phyloP scores from a whole-genome alignment of 92 coral and sea anemone genomes.

The Micromussa lordhowensis region DNA sequence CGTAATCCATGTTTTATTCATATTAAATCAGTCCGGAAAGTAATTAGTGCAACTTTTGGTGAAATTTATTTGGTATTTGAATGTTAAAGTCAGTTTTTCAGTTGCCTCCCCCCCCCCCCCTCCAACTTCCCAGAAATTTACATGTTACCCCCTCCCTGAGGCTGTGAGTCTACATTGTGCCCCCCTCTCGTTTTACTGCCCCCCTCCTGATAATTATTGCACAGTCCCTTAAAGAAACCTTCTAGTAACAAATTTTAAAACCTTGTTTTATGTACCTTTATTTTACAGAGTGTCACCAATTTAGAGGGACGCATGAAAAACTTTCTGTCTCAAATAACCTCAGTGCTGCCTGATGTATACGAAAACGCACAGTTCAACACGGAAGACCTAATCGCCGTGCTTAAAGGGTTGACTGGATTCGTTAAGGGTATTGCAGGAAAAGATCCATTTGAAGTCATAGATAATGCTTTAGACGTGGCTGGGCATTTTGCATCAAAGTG shows the following conservation, averaged over 20 bases:
- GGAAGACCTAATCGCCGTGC: neutral
- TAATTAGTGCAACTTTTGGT: too few relatives aligned
- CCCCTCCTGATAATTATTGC: neutral
- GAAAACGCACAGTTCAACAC: neutral
- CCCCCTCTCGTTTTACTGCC: conserved; percentile 12
- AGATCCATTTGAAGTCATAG: neutral
- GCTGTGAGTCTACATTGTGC: conserved; percentile 6
- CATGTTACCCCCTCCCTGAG: too few relatives aligned
- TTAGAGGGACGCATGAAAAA: conserved; percentile 10
- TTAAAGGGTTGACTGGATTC: conserved; percentile 10
- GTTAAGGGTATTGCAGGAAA: neutral
- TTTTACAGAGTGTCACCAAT: neutral
- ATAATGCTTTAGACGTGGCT: neutral
- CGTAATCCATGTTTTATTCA: too few relatives aligned
- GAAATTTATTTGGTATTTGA: too few relatives aligned
- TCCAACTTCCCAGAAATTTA: neutral
- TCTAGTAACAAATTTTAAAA: too few relatives aligned
- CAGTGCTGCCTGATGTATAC: neutral
- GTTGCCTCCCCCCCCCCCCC: neutral
- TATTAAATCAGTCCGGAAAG: too few relatives aligned
- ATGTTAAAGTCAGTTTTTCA: neutral
- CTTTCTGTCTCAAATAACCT: neutral
- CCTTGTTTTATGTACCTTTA: too few relatives aligned
- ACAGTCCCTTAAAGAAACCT: too few relatives aligned
- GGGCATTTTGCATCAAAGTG: neutral